Percentiles rank a stretch among this genome's conserved stretches.
Evolutionary conservation across 2,113 vertebrate species (phyloP).

Genomic region (Lasiurus cinereus): DNA sequence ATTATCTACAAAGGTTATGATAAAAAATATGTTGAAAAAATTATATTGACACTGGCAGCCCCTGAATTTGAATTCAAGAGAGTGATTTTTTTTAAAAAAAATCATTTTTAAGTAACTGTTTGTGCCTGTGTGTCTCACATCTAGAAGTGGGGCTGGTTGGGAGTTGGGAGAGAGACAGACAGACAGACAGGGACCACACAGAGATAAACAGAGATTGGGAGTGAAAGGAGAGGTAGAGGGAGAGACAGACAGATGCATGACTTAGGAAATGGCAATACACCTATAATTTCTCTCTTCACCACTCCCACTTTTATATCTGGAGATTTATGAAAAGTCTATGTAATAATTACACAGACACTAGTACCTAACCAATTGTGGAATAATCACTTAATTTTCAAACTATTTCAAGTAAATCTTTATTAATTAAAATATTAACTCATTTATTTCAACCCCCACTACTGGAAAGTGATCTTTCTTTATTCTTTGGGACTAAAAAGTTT

Average conservation of each 20-base stretch:
- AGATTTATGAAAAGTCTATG: not conserved
- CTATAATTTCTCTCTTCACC: not conserved
- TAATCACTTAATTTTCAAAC: slow-evolving; percentile 11
- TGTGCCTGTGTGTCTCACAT: not conserved
- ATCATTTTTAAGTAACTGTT: not conserved
- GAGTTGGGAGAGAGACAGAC: not conserved
- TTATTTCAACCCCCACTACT: not conserved
- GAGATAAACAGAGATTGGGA: no score
- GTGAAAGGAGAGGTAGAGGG: not conserved
- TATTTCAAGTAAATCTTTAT: slow-evolving; percentile 21
- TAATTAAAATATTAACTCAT: slow-evolving; percentile 19
- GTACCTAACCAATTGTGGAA: slow-evolving; percentile 9
- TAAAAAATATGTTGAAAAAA: slow-evolving; percentile 55
- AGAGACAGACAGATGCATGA: not conserved
- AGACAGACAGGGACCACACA: not conserved
- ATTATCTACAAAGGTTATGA: slow-evolving; percentile 60
- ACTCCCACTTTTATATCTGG: not conserved
- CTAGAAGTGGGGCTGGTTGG: not conserved
- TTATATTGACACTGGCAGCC: not conserved
- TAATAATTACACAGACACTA: not conserved
- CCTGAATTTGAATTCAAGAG: slow-evolving; percentile 49
- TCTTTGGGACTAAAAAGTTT: not conserved
- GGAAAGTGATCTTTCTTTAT: slow-evolving; percentile 35
- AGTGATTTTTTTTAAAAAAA: not conserved
- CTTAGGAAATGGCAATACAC: not conserved